Evolutionary conservation across 2,888 invertebrate genomes (phyloP), one percentile per base, ranked within the genome.

Genomic region (Nudaria mundana): DNA sequence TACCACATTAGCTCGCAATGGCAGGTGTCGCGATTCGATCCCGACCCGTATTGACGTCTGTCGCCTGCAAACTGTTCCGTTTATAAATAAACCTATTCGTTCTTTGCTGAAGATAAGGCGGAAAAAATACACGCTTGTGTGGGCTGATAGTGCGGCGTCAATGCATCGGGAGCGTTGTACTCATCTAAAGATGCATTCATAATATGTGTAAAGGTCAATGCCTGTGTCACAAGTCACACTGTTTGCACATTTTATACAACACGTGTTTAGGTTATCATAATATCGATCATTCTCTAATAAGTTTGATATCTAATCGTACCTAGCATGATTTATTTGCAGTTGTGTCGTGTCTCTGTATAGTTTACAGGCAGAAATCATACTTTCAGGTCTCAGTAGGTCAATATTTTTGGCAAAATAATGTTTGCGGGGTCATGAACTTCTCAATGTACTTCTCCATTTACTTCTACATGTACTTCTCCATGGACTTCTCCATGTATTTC

Each of bases 201-300:
- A 71, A 77, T 74, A 76, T 71, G 60, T 66, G 73, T 81, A 84
- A 86, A 84, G 84, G 84, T 81, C 71, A 84, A 85, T 63, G 81
- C 79, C 75, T 56, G 48, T 66, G n/a, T n/a, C n/a, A n/a, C n/a
- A n/a, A n/a, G n/a, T n/a, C 56, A 47, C 49, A 44, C 45, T 71
- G 77, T 80, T 76, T 71, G 71, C 74, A 71, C 59, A 49, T 64
- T 66, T 82, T 83, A 82, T 75, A 76, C 84, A 82, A 85, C 66
- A 51, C 57, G 58, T 71, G 75, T 79, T 76, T 78, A 71, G n/a
- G n/a, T n/a, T 64, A 56, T 70, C 66, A 69, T 57, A 74, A 71
- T 74, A 73, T 66, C 68, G 53, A 56, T 63, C 63, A 67, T 68
- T 70, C 65, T 70, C 68, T 71, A 63, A 59, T 47, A 41, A 48